Base-by-base conservation (phyloP, 2,797 vertebrate species). In the Chromis chromis region DNA sequence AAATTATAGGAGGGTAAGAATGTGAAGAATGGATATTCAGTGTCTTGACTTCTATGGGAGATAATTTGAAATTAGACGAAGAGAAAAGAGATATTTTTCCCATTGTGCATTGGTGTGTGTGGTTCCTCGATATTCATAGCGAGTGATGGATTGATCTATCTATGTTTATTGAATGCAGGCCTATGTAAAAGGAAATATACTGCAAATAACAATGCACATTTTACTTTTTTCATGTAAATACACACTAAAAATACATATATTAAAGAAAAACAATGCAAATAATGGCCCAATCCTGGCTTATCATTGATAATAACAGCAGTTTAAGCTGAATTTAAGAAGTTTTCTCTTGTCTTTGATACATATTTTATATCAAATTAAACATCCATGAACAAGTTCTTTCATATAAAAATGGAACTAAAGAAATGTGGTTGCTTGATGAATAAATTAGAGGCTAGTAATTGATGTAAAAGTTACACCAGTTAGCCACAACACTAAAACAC, bases 1-100 rank as follows among this genome's bases (percentile, higher is more conserved):
- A 82, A 90, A 89, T 83, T 79, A 76, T 68, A 75, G 74, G 58
- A 84, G 84, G 79, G 76, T 55, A 81, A 61, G 74, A 85, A 84
- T 70, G 62, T 68, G 60, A 87, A 72, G 74, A 87, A 84, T 66
- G 75, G 68, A 56, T 76, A 39, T 76, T 68, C 57, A 54, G 6
- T 55, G 19, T 59, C 65, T 52, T 59, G 54, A 71, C 65, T 65
- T 85, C 13, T 70, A 52, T 54, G 25, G 66, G 22, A 84, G 64
- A 64, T n/a, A 25, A 62, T 73, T 78, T 54, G 31, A 75, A 84
- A 79, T 65, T 27, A 78, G 64, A 13, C n/a, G 61, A 67, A 76
- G 55, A 63, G 28, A 55, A 73, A 40, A 78, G 33, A 50, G 39
- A 22, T 52, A 42, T 46, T 68, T 68, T 63, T 81, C 21, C 68